Percentiles rank a stretch among this genome's conserved stretches.
These are phyloP conservation scores for Martes flavigula DNA, from an alignment of 2,797 vertebrate genomes.

Conservation along the genomic window DNA sequence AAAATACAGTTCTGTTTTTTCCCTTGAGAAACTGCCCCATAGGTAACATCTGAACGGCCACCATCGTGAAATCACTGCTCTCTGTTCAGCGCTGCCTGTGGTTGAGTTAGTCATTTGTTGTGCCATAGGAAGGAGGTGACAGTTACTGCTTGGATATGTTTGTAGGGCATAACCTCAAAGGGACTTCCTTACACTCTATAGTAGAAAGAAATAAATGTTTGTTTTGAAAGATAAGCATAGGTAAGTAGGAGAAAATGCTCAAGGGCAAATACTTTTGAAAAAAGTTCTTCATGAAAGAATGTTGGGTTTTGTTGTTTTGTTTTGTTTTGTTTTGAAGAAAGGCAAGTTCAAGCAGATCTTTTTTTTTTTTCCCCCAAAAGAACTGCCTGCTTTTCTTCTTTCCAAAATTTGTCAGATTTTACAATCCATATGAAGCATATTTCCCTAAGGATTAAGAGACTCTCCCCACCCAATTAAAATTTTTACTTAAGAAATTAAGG, in stretches of 20 bases:
- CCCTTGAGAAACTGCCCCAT: not conserved
- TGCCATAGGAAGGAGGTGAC: conserved; percentile 59
- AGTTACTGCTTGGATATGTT: conserved; percentile 15
- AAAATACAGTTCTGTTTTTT: conserved; percentile 33
- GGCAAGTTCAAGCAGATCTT: conserved; percentile 26
- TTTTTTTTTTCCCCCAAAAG: not conserved
- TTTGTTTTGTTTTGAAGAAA: conserved; percentile 10
- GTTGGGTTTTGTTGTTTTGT: conserved; percentile 14
- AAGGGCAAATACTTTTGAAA: conserved; percentile 71
- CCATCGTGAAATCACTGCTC: not conserved
- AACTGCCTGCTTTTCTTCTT: conserved; percentile 57
- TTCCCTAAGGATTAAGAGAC: not conserved
- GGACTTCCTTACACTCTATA: conserved; percentile 62
- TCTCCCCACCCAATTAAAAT: not conserved
- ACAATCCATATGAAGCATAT: not conserved
- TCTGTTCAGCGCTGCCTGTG: not conserved
- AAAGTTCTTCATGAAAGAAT: conserved; percentile 58
- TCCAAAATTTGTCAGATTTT: conserved; percentile 61
- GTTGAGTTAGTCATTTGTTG: conserved; percentile 49
- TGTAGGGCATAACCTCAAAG: conserved; percentile 64
- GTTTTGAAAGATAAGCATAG: conserved; percentile 74
- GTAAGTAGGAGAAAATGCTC: conserved; percentile 66
- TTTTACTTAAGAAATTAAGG: conserved; percentile 25
- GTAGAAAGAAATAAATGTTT: conserved; percentile 70
- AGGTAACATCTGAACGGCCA: not conserved